Evolutionary conservation across 2,113 vertebrate genomes (phyloP).

Genomic region (Thunnus thynnus): DNA sequence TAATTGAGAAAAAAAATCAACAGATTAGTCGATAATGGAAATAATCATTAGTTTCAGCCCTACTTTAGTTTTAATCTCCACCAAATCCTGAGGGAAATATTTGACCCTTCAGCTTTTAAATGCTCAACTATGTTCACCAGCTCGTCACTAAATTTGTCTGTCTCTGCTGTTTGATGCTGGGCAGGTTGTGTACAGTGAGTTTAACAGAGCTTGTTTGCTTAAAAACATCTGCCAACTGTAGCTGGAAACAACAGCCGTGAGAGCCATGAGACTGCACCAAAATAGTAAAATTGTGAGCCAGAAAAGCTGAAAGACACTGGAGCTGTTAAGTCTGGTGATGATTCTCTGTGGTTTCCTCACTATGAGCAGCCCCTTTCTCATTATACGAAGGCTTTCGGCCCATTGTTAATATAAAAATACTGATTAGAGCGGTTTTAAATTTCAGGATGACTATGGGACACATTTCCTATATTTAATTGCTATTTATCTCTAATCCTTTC

Average conservation of each 20-base stretch:
- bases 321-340: background rate
- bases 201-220: background rate
- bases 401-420: background rate
- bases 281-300: background rate
- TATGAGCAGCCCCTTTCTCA: background rate
- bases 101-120: background rate
- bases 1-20: too few species aligned
- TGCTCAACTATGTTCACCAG: background rate
- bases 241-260: background rate
- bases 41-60: too few species aligned
- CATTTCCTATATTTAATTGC: background rate
- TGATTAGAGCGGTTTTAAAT: background rate
- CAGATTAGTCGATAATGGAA: too few species aligned
- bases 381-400: background rate
- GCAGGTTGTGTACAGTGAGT: background rate
- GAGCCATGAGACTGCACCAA: background rate
- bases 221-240: background rate
- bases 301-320: constrained; percentile 1
- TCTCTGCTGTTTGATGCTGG: background rate
- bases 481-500: background rate
- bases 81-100: background rate
- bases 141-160: background rate
- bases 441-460: background rate
- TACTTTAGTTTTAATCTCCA: background rate
- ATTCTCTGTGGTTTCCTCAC: background rate